Base-by-base conservation (phyloP, 2,113 vertebrate species). In the Onychostruthus taczanowskii region DNA sequence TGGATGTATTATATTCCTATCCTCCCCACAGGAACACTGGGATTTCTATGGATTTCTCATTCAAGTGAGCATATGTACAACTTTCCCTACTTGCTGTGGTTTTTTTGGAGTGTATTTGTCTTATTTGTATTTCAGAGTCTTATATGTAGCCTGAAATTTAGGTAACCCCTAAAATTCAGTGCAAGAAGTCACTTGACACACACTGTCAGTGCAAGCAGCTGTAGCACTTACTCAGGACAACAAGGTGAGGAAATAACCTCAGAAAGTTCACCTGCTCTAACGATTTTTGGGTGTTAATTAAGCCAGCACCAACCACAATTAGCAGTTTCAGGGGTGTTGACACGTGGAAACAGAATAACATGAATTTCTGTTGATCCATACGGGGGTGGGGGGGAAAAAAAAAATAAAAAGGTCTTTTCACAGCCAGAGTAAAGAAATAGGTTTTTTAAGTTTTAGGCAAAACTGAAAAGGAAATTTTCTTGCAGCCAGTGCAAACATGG, bases 351-450 rank as follows among this genome's bases (percentile, higher is more conserved):
- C 26, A 70, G 85, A 80, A 80, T 30, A 50, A 55, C 39, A 69
- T 5, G 43, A 76, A 68, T 84, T 91, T 96, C 39, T 94, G 41
- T 91, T 78, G 59, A 62, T 23, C 8, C 13, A 37, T 24, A 15
- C 46, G 31, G 4, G 6, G 2, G 0, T 37, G 37, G 37, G 37
- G 37, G 37, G 37, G 37, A 37, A 37, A 2, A 13, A 16, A 37
- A 30, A 2, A 20, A 12, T 7, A 16, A 23, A 67, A 23, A 19
- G 6, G 8, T 28, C 22, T 72, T 88, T 88, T 78, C 10, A 52
- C 23, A 92, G 56, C 47, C 50, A 67, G 49, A 62, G 43, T 94
- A 94, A 94, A 94, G 84, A 91, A 95, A 95, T 30, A 30, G 30
- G 18, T 14, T 93, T 96, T 68, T 87, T 84, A 26, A 81, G 66